phyloP scores from a whole-genome alignment of 2,888 invertebrate species.

The Piscicola geometra region DNA sequence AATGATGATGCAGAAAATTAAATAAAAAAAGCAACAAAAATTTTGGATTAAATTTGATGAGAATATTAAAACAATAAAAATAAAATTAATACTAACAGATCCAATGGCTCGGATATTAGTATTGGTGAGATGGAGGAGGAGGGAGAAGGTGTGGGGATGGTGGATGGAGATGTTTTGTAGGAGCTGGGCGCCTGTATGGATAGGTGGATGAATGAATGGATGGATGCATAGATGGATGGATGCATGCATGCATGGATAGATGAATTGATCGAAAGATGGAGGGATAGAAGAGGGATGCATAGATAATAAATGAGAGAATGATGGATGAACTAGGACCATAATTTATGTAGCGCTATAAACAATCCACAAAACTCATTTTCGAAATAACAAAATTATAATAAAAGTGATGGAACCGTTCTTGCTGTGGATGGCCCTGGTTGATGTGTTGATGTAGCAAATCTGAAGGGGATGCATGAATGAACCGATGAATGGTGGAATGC shows the following conservation, averaged over 20 bases:
- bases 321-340: not conserved
- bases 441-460: conserved; percentile 69
- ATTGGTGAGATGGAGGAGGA: conserved; percentile 59
- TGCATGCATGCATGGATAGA: not conserved
- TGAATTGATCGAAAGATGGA: not conserved
- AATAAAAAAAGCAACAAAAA: not conserved
- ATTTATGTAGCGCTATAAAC: not conserved
- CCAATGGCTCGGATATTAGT: conserved; percentile 62
- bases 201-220: not conserved
- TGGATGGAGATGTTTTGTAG: conserved; percentile 67
- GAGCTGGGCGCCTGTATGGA: conserved; percentile 63
- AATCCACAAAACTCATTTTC: too few species aligned
- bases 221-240: not conserved
- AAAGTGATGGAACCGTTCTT: conserved; percentile 62
- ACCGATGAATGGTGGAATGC: not conserved
- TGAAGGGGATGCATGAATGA: conserved; percentile 49
- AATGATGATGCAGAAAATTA: not conserved
- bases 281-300: not conserved
- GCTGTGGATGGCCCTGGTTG: conserved; percentile 69
- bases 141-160: conserved; percentile 68
- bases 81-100: conserved; percentile 54
- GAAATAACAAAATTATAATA: too few species aligned
- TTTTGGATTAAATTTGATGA: not conserved
- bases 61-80: not conserved
- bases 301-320: not conserved